Percentiles rank a stretch among this genome's conserved stretches.
Evolutionary conservation across 2,797 vertebrate species (phyloP).

Genomic region (Pseudocheirus occidentalis): DNA sequence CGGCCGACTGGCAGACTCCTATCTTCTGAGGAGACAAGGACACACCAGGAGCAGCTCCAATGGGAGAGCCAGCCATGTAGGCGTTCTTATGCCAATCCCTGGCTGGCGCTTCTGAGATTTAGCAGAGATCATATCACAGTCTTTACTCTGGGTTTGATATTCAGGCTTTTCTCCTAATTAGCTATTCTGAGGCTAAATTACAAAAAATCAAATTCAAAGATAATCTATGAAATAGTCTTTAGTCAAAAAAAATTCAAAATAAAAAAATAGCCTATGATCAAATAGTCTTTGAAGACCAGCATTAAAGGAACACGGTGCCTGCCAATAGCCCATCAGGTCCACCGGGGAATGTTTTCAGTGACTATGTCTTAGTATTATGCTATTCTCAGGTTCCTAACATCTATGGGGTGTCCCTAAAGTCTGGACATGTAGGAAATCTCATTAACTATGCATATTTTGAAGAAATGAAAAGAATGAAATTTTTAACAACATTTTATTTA

Average conservation of each 20-base stretch:
- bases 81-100: background rate
- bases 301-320: background rate
- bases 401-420: no score
- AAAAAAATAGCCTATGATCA: background rate
- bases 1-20: background rate
- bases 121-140: background rate
- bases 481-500: no score
- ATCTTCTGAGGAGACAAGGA: background rate
- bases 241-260: no score
- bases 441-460: no score
- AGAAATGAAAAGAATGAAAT: no score
- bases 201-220: background rate
- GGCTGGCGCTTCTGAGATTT: background rate
- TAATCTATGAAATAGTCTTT: background rate
- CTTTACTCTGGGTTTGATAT: background rate
- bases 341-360: constrained; percentile 3
- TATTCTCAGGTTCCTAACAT: background rate
- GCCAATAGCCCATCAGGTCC: background rate
- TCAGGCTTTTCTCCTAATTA: background rate
- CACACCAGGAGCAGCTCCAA: background rate
- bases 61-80: background rate
- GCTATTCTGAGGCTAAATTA: background rate
- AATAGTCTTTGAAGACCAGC: background rate
- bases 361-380: background rate
- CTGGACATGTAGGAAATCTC: no score